These are phyloP conservation scores for Hydropsyche betteni DNA, from an alignment of 2,888 invertebrate species.

Conservation along the genomic window DNA sequence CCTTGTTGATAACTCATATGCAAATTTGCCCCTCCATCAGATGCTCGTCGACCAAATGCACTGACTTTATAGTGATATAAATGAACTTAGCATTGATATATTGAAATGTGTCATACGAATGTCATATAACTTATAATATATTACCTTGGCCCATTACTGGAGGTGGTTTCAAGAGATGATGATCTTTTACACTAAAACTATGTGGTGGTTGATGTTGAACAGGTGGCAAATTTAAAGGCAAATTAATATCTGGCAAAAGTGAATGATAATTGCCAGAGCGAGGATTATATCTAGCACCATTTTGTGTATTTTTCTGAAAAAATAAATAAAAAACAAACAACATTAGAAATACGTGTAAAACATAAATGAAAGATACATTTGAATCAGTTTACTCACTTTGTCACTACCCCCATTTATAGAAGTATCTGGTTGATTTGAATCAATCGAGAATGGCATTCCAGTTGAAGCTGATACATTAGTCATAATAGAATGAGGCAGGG, in stretches of 20 bases:
- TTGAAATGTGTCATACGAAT: not conserved
- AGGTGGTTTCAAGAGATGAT: conserved; percentile 93
- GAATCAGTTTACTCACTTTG: conserved; percentile 41
- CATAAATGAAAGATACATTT: not conserved
- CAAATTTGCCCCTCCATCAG: conserved; percentile 95
- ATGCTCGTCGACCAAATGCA: conserved; percentile 88
- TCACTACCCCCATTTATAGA: conserved; percentile 45
- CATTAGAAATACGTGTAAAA: not conserved
- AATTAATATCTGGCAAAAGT: conserved; percentile 80
- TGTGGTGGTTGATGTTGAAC: conserved; percentile 85
- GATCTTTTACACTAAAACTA: conserved; percentile 90
- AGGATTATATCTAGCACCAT: conserved; percentile 25
- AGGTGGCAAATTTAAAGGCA: conserved; percentile 84
- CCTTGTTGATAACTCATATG: conserved; percentile 72
- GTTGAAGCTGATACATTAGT: conserved; percentile 48
- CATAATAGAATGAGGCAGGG: conserved; percentile 43
- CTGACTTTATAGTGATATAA: conserved; percentile 64
- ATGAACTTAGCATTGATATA: conserved; percentile 30
- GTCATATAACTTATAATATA: not conserved
- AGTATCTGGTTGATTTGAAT: conserved; percentile 55
- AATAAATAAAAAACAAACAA: too few relatives aligned
- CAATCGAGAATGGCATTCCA: conserved; percentile 52
- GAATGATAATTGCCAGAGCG: conserved; percentile 60
- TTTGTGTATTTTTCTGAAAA: conserved; percentile 39
- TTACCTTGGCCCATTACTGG: conserved; percentile 85